Evolutionary conservation across 1,140 invertebrate genomes (phyloP).

Genomic region (Drosophila obscura): DNA sequence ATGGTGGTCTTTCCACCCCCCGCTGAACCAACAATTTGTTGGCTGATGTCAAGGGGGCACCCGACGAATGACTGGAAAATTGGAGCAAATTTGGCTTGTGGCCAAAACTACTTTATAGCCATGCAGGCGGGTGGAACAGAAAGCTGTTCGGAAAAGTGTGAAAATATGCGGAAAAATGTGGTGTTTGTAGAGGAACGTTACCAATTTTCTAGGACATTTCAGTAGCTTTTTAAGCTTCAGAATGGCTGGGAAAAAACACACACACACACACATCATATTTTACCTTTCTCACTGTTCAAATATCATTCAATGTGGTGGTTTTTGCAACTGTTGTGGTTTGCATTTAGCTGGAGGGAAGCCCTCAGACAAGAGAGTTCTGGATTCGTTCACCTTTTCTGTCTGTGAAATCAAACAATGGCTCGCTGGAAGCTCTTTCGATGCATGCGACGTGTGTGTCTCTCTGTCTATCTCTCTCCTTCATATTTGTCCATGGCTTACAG

Average conservation of each 20-base stretch:
- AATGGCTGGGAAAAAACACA: too few relatives aligned
- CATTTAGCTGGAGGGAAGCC: neutral
- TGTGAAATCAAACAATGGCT: constrained; percentile 51
- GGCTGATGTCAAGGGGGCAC: constrained; percentile 24
- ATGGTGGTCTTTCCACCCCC: neutral
- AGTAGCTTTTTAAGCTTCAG: too few relatives aligned
- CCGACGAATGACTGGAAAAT: constrained; percentile 30
- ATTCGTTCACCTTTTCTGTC: constrained; percentile 4
- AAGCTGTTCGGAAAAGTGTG: too few relatives aligned
- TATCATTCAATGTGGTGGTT: too few relatives aligned
- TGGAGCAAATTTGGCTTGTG: constrained; percentile 67
- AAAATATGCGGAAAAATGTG: too few relatives aligned
- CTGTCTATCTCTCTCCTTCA: neutral
- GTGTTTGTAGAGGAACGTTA: too few relatives aligned
- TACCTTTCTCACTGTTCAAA: too few relatives aligned
- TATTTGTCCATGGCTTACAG: constrained; percentile 27
- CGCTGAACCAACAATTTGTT: constrained; percentile 43
- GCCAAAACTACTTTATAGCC: constrained; percentile 61
- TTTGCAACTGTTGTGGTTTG: constrained; percentile 11
- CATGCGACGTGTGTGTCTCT: constrained; percentile 4
- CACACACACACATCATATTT: too few relatives aligned
- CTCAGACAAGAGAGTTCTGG: too few relatives aligned
- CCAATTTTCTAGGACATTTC: too few relatives aligned
- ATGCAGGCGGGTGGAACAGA: constrained; percentile 32
- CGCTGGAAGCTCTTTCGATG: neutral